phyloP scores from a whole-genome alignment of 2,113 vertebrate genomes.

The Myrmophylax atrothorax region DNA sequence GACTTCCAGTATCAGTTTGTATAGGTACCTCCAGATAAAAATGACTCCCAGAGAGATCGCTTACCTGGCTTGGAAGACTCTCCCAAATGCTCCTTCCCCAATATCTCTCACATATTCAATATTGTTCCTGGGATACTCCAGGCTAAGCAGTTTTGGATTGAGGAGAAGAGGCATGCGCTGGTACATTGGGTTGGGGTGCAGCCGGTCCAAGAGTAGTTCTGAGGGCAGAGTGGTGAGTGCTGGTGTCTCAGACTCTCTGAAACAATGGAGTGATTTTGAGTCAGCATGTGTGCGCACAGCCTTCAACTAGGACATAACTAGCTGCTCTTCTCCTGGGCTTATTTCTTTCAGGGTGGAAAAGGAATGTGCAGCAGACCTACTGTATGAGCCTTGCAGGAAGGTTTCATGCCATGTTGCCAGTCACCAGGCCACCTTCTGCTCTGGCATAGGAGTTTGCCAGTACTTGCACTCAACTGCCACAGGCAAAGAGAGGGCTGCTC shows the following conservation, averaged over 20 bases:
- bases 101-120: slow-evolving; percentile 98
- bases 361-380: background rate
- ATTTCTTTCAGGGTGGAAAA: background rate
- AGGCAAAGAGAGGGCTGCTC: background rate
- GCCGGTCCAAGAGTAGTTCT: slow-evolving; percentile 91
- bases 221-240: slow-evolving; percentile 90
- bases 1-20: background rate
- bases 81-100: slow-evolving; percentile 95
- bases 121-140: slow-evolving; percentile 98
- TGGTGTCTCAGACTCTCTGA: slow-evolving; percentile 84
- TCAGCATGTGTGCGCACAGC: background rate
- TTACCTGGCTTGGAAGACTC: slow-evolving; percentile 98
- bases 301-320: background rate
- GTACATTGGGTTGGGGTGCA: slow-evolving; percentile 98
- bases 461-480: background rate
- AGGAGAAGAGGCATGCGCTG: slow-evolving; percentile 94
- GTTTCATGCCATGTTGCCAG: background rate
- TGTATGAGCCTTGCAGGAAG: background rate
- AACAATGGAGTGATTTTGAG: rapidly evolving
- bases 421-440: background rate
- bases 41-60: background rate
- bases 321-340: background rate
- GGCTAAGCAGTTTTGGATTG: slow-evolving; percentile 90
- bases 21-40: background rate
- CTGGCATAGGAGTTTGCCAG: background rate